Evolutionary conservation across 2,888 invertebrate species (phyloP).

Genomic region (Perizoma affinitatum): DNA sequence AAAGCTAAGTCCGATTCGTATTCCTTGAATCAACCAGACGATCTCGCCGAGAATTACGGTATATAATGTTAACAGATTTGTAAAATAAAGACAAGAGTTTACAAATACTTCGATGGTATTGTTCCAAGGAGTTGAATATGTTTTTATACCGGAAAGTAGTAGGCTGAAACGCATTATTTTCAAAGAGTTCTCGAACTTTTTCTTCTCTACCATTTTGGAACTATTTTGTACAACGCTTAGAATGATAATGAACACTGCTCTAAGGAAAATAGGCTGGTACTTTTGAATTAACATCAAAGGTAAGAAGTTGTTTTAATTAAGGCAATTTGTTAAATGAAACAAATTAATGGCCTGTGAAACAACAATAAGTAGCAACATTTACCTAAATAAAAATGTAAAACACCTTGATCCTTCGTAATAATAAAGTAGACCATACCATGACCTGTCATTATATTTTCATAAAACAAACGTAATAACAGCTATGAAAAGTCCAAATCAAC

Average conservation of each 20-base stretch:
- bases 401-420: not conserved
- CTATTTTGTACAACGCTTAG: constrained; percentile 9
- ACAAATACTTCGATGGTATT: constrained; percentile 38
- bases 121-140: constrained; percentile 32
- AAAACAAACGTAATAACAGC: no score
- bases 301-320: constrained; percentile 9
- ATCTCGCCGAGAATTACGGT: constrained; percentile 58
- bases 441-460: no score
- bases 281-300: constrained; percentile 17
- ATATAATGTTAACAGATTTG: constrained; percentile 53
- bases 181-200: constrained; percentile 48
- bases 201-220: constrained; percentile 30
- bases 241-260: constrained; percentile 9
- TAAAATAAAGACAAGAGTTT: constrained; percentile 46
- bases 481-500: no score
- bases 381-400: not conserved
- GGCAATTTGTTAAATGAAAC: not conserved
- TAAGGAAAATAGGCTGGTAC: not conserved
- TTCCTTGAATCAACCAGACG: constrained; percentile 54
- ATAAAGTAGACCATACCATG: constrained; percentile 14
- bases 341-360: not conserved
- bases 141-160: constrained; percentile 56
- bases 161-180: constrained; percentile 49
- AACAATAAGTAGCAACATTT: not conserved
- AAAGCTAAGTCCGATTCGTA: constrained; percentile 50